These are phyloP conservation scores for Automeris io DNA, from an alignment of 2,888 invertebrate genomes.

Conservation along the genomic window DNA sequence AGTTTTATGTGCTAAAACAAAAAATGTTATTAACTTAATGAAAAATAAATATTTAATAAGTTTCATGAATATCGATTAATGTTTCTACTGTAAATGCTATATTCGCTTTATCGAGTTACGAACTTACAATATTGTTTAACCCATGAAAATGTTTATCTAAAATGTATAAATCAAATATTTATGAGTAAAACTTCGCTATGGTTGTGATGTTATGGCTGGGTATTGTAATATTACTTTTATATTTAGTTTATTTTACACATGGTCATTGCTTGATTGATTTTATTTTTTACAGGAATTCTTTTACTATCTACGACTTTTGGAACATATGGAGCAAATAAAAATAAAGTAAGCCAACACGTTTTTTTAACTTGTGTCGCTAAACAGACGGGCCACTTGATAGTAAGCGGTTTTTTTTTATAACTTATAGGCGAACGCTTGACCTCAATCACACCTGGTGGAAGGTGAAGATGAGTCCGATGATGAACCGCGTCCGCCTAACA, in stretches of 20 bases:
- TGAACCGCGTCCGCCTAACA: too few species aligned
- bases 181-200: neutral
- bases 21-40: neutral
- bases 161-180: slow-evolving; percentile 1
- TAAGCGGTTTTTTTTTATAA: too few species aligned
- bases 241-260: neutral
- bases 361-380: too few species aligned
- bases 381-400: too few species aligned
- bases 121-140: neutral
- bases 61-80: neutral
- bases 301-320: slow-evolving; percentile 12
- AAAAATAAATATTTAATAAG: neutral
- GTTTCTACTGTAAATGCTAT: neutral
- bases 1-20: neutral
- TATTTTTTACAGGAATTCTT: slow-evolving; percentile 12
- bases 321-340: slow-evolving; percentile 7
- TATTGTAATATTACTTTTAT: slow-evolving; percentile 3
- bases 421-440: too few species aligned
- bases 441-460: too few species aligned
- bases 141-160: neutral
- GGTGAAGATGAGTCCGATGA: too few species aligned
- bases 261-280: neutral
- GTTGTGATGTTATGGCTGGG: neutral
- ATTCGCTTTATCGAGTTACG: neutral
- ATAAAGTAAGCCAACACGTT: slow-evolving; percentile 23